phyloP scores from a whole-genome alignment of 1,140 invertebrate genomes.

The Paraescarpia echinospica region DNA sequence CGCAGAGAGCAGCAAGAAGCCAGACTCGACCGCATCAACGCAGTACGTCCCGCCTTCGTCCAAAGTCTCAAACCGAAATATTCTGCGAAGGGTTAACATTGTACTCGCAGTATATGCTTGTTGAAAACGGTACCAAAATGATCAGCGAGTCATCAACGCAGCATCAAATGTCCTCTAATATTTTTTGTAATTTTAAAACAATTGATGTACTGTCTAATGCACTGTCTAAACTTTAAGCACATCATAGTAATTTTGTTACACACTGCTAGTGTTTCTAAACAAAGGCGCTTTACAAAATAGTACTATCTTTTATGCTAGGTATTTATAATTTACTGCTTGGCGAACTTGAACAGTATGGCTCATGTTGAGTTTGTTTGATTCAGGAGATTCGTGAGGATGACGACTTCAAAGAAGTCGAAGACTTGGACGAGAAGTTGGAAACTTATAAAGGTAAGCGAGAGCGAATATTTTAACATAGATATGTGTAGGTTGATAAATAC shows the following conservation, averaged over 20 bases:
- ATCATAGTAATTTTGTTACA: no score
- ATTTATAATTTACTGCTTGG: background rate
- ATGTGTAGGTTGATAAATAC: background rate
- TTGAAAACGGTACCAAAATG: background rate
- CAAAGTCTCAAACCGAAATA: background rate
- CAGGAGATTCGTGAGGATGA: conserved; percentile 23
- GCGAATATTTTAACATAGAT: background rate
- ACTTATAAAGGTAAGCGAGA: conserved; percentile 22
- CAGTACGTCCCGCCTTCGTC: conserved; percentile 6
- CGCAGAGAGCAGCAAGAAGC: conserved; percentile 14
- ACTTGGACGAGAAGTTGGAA: conserved; percentile 18
- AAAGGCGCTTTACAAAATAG: no score
- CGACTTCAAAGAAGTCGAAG: conserved; percentile 27
- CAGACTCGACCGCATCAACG: conserved; percentile 11
- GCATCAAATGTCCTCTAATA: background rate
- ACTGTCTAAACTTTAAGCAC: no score
- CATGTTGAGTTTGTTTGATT: background rate
- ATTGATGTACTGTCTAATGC: no score
- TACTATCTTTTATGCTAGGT: no score
- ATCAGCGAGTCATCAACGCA: background rate
- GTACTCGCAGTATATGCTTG: background rate
- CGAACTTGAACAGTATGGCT: background rate
- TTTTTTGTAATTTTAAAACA: background rate
- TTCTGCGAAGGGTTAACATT: background rate
- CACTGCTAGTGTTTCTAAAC: no score